A percentile compares a stretch with the other conserved stretches of the same genome.
phyloP scores from a whole-genome alignment of 2,888 invertebrate species.

The Latheticus oryzae region DNA sequence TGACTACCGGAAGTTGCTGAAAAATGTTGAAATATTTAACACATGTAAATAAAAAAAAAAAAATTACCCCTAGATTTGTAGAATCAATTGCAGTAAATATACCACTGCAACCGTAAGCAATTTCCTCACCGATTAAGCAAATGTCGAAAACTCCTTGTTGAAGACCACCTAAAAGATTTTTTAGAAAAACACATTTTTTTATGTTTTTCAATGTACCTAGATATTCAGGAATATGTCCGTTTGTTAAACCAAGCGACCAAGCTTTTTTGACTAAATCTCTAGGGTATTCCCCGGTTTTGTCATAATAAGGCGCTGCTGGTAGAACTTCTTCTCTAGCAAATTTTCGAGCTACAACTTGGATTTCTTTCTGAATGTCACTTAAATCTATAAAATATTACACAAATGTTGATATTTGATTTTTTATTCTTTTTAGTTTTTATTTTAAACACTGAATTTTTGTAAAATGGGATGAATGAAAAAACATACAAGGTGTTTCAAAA shows the following conservation, averaged over 20 bases:
- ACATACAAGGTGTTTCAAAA: too few relatives aligned
- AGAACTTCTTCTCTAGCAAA: slow-evolving; percentile 93
- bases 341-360: slow-evolving; percentile 86
- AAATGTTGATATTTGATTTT: too few relatives aligned
- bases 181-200: background rate
- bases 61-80: slow-evolving; percentile 73
- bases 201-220: slow-evolving; percentile 69
- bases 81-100: slow-evolving; percentile 86
- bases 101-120: slow-evolving; percentile 94
- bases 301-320: slow-evolving; percentile 89
- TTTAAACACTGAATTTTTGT: too few relatives aligned
- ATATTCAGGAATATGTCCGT: slow-evolving; percentile 84
- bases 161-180: slow-evolving; percentile 76
- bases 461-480: too few relatives aligned
- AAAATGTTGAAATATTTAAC: slow-evolving; percentile 52
- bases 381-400: slow-evolving; percentile 69
- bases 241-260: slow-evolving; percentile 88
- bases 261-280: slow-evolving; percentile 96
- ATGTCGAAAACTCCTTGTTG: slow-evolving; percentile 80
- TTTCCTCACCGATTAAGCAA: slow-evolving; percentile 87
- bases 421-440: too few relatives aligned
- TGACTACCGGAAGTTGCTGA: slow-evolving; percentile 87
- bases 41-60: background rate
- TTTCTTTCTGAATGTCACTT: slow-evolving; percentile 79
- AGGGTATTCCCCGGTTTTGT: slow-evolving; percentile 92